A percentile compares a stretch with the other conserved stretches of the same genome.
Conservation (phyloP, 2,888 invertebrate species). For the Nemapogon koenigi region DNA sequence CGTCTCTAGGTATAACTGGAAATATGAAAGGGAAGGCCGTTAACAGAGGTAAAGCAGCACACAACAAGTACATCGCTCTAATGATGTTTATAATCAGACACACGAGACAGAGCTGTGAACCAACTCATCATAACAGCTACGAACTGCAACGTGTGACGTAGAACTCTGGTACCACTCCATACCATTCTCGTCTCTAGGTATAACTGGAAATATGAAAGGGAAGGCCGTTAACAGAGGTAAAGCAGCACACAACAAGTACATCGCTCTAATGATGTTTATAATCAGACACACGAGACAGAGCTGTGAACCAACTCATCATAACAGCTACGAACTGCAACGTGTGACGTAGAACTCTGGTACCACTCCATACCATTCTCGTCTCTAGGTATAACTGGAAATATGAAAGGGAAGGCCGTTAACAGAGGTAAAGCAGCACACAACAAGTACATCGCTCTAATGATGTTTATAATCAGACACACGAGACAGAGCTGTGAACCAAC, state of each 20-base stretch:
- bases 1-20: conserved; percentile 84
- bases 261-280: conserved; percentile 99
- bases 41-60: too few species aligned
- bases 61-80: conserved; percentile 99
- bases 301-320: conserved; percentile 83
- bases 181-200: conserved; percentile 86
- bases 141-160: conserved; percentile 85
- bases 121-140: conserved; percentile 79
- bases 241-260: conserved; percentile 83
- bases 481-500: conserved; percentile 86
- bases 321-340: conserved; percentile 81
- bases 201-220: conserved; percentile 60
- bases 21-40: too few species aligned
- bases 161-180: conserved; percentile 77
- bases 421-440: too few species aligned
- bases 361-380: conserved; percentile 78
- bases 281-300: conserved; percentile 88
- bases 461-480: conserved; percentile 95
- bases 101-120: conserved; percentile 85
- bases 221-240: too few species aligned
- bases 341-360: conserved; percentile 79
- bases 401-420: too few species aligned
- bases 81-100: conserved; percentile 96
- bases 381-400: conserved; percentile 83
- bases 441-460: conserved; percentile 96